Evolutionary conservation across 1,140 invertebrate species (phyloP).

Genomic region (Macrostomum lignano): DNA sequence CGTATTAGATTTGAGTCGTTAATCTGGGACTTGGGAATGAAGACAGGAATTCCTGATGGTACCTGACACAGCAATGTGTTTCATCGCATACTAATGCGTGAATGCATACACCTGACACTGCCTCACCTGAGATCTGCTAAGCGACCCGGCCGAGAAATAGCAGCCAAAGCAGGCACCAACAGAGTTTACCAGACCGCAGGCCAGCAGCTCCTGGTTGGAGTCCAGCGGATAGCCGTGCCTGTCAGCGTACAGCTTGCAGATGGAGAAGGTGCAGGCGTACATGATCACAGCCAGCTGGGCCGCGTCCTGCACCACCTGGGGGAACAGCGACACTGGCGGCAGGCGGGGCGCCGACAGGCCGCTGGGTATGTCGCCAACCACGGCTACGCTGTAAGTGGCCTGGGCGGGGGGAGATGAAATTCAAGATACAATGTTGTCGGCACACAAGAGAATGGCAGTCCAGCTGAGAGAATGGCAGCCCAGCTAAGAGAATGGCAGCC

Average conservation of each 20-base stretch:
- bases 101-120: too few relatives aligned
- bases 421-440: too few relatives aligned
- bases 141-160: not conserved
- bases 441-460: too few relatives aligned
- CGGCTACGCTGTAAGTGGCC: too few relatives aligned
- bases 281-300: not conserved
- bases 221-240: not conserved
- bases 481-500: too few relatives aligned
- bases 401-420: too few relatives aligned
- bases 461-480: too few relatives aligned
- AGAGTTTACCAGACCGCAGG: not conserved
- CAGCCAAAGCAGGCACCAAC: not conserved
- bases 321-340: not conserved
- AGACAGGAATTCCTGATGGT: too few relatives aligned
- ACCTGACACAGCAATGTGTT: too few relatives aligned
- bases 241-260: not conserved
- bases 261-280: not conserved
- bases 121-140: not conserved
- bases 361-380: slow-evolving; percentile 28
- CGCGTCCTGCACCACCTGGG: not conserved
- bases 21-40: too few relatives aligned
- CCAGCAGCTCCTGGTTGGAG: not conserved
- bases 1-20: too few relatives aligned
- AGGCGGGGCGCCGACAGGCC: slow-evolving; percentile 14
- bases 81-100: too few relatives aligned